Conservation (phyloP, 2,113 vertebrate species). For the Heloderma charlesbogerti region DNA sequence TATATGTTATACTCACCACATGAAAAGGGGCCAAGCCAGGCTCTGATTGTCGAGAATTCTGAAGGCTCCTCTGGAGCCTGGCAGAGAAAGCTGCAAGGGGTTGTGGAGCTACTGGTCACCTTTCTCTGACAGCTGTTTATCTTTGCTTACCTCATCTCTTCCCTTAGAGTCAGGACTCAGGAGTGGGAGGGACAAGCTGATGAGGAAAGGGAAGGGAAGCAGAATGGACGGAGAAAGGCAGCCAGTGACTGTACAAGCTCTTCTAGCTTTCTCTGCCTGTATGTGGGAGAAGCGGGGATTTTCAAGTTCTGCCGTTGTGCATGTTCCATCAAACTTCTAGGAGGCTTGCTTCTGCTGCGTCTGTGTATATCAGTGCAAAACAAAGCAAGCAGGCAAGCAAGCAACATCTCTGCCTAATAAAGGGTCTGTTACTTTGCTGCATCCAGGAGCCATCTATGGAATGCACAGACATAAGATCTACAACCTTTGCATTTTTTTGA, state of each 20-base stretch:
- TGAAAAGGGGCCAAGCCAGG: not conserved
- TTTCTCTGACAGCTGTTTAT: not conserved
- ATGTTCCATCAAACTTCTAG: too few species aligned
- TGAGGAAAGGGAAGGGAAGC: not conserved
- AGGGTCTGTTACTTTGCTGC: too few species aligned
- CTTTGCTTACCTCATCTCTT: not conserved
- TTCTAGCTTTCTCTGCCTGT: not conserved
- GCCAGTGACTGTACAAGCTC: too few species aligned
- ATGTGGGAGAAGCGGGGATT: not conserved
- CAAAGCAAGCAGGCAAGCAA: too few species aligned
- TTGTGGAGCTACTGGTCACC: not conserved
- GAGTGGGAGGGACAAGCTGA: not conserved
- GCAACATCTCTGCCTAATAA: too few species aligned
- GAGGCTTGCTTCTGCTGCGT: too few species aligned
- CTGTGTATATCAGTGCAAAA: too few species aligned
- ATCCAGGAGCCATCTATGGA: too few species aligned
- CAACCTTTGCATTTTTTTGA: too few species aligned
- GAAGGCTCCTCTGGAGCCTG: not conserved
- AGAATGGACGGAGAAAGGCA: not conserved
- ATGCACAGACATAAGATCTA: too few species aligned
- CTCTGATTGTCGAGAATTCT: not conserved
- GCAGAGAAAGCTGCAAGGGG: not conserved
- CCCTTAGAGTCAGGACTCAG: not conserved
- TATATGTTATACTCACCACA: not conserved
- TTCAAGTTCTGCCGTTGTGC: too few species aligned